These are phyloP conservation scores for Synodontis membranacea DNA, from an alignment of 2,113 vertebrate species.

Conservation along the genomic window DNA sequence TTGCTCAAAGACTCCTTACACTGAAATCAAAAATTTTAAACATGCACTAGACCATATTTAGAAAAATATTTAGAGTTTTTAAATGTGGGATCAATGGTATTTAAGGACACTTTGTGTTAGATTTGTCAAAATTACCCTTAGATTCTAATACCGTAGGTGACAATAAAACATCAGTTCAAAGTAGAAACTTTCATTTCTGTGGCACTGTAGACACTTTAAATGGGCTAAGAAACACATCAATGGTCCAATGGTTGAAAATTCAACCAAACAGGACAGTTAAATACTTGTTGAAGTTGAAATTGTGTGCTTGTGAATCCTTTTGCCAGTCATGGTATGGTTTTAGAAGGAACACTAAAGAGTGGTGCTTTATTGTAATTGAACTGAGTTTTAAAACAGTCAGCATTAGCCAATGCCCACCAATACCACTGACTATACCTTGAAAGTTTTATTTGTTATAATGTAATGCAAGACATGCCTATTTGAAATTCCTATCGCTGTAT, in stretches of 20 bases:
- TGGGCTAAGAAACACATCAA: not conserved
- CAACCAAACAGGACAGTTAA: not conserved
- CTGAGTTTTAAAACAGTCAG: not conserved
- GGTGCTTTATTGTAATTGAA: not conserved
- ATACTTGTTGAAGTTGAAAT: no score
- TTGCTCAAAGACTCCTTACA: conserved; percentile 7
- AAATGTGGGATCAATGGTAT: not conserved
- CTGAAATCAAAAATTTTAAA: not conserved
- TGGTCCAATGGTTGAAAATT: not conserved
- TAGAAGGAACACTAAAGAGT: not conserved
- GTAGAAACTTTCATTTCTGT: not conserved
- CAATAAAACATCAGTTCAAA: not conserved
- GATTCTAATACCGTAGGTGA: not conserved
- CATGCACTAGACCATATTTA: not conserved
- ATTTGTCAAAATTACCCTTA: not conserved
- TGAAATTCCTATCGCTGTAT: not conserved
- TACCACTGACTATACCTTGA: not conserved
- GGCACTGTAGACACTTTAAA: not conserved
- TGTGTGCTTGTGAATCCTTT: not conserved
- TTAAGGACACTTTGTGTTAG: not conserved
- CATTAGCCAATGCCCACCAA: not conserved
- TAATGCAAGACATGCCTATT: not conserved
- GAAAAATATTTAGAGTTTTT: not conserved
- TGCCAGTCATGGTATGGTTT: not conserved
- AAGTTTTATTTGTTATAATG: not conserved